phyloP scores from a whole-genome alignment of 2,888 invertebrate species.

The Microctonus hyperodae region DNA sequence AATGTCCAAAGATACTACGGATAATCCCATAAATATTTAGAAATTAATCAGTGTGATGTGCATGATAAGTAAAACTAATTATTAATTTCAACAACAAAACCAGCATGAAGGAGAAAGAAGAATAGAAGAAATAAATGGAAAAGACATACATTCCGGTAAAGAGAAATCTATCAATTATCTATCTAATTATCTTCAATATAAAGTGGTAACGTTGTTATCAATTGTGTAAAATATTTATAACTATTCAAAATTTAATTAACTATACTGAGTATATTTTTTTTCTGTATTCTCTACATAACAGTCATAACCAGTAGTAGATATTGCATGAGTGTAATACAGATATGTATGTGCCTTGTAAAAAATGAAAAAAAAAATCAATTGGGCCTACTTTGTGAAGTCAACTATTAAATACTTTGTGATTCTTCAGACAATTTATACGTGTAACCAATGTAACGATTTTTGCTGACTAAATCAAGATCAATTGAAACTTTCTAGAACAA shows the following conservation, averaged over 20 bases:
- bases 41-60: no score
- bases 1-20: constrained; percentile 6
- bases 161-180: no score
- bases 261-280: constrained; percentile 18
- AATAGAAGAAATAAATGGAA: neutral
- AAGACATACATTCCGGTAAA: neutral
- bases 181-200: neutral
- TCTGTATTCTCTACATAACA: constrained; percentile 22
- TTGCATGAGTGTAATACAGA: constrained; percentile 25
- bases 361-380: constrained; percentile 8
- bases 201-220: neutral
- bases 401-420: constrained; percentile 43
- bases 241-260: neutral
- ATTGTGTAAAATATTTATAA: constrained; percentile 15
- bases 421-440: constrained; percentile 54
- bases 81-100: no score
- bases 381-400: constrained; percentile 42
- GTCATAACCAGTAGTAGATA: neutral
- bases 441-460: constrained; percentile 45
- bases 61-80: no score
- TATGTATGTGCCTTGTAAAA: constrained; percentile 48
- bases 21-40: no score
- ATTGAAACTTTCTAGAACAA: neutral
- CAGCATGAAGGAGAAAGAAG: no score
- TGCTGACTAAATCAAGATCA: constrained; percentile 38